Conservation (phyloP, 2,113 vertebrate species). For the Parus major region DNA sequence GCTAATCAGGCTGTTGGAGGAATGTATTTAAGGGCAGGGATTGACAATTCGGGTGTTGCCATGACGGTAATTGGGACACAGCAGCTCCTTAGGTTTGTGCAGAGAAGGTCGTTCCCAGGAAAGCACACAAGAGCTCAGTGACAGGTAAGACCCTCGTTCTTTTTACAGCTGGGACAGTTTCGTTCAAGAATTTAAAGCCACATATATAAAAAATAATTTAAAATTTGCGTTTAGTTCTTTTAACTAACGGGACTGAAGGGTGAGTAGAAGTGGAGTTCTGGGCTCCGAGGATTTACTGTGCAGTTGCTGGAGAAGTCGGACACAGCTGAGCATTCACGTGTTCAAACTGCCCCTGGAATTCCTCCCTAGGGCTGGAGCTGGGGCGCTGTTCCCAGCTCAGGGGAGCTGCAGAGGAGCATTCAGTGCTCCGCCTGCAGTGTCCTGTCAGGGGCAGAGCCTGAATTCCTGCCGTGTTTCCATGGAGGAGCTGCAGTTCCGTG, state of each 20-base stretch:
- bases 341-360: background rate
- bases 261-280: background rate
- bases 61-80: background rate
- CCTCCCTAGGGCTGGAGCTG: accelerated
- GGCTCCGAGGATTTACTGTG: background rate
- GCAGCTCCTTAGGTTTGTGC: background rate
- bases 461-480: accelerated
- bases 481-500: accelerated
- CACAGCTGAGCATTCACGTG: accelerated
- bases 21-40: accelerated
- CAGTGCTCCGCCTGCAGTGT: background rate
- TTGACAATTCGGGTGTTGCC: background rate
- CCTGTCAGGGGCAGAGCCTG: accelerated
- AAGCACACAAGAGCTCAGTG: accelerated
- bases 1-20: background rate
- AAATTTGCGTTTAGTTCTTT: background rate
- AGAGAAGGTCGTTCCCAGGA: accelerated
- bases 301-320: background rate
- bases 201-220: background rate
- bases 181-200: background rate
- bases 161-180: background rate
- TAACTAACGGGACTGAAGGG: accelerated
- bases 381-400: background rate
- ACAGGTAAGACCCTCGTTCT: background rate
- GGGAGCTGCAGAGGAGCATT: background rate